Conservation (phyloP, 2,113 vertebrate genomes). For the Pardalotus punctatus region DNA sequence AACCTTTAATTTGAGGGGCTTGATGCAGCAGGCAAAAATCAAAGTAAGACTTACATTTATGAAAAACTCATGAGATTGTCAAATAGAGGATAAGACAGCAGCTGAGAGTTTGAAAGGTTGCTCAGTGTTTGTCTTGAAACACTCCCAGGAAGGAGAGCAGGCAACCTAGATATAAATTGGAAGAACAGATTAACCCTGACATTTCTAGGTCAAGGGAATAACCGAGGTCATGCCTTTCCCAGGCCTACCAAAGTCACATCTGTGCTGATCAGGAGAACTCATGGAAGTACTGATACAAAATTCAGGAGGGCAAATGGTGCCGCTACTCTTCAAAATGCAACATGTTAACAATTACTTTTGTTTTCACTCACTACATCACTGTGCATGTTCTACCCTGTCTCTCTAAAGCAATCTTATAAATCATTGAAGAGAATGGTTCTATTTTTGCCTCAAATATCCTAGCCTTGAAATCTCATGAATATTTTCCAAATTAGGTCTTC, state of each 20-base stretch:
- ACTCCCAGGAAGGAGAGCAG: slow-evolving; percentile 1
- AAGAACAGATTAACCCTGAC: slow-evolving; percentile 63
- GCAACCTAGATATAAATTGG: slow-evolving; percentile 43
- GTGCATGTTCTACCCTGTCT: slow-evolving; percentile 70
- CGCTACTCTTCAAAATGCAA: slow-evolving; percentile 13
- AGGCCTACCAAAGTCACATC: slow-evolving; percentile 46
- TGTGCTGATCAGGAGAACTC: slow-evolving; percentile 5
- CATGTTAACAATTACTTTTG: slow-evolving; percentile 51
- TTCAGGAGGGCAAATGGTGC: slow-evolving; percentile 48
- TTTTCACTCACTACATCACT: slow-evolving; percentile 66
- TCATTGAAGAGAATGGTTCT: slow-evolving; percentile 76
- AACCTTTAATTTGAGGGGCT: background rate
- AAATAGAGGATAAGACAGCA: background rate
- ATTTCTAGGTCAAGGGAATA: slow-evolving; percentile 58
- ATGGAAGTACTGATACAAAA: slow-evolving; percentile 53
- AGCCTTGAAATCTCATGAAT: slow-evolving; percentile 68
- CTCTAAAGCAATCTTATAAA: slow-evolving; percentile 77
- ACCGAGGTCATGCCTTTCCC: slow-evolving; percentile 41
- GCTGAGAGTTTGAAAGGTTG: background rate
- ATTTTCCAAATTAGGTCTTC: slow-evolving; percentile 70
- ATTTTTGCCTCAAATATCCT: slow-evolving; percentile 69
- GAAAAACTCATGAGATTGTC: background rate
- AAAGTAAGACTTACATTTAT: slow-evolving; percentile 5
- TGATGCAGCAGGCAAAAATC: background rate
- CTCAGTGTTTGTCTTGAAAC: slow-evolving; percentile 27